Evolutionary conservation across 2,888 invertebrate genomes (phyloP).

Genomic region (Heliconius sara): DNA sequence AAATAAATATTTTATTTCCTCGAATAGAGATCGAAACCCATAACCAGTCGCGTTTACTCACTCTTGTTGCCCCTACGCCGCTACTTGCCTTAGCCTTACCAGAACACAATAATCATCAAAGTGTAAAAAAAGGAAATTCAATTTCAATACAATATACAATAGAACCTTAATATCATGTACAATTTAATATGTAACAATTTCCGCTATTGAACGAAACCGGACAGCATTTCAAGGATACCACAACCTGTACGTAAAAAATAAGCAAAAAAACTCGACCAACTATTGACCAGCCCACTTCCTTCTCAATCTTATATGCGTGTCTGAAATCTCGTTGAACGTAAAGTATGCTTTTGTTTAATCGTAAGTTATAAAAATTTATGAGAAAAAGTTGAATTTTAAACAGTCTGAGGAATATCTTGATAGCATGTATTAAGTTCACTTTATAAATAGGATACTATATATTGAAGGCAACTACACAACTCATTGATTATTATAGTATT

Average conservation of each 20-base stretch:
- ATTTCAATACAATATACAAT: slow-evolving; percentile 37
- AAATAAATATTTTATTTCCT: too few relatives aligned
- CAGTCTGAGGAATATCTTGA: background rate
- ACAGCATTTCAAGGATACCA: slow-evolving; percentile 44
- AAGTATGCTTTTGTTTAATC: background rate
- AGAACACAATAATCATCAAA: background rate
- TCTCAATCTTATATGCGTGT: slow-evolving; percentile 26
- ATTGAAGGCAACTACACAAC: background rate
- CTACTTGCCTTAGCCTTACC: background rate
- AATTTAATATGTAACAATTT: slow-evolving; percentile 47
- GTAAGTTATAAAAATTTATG: background rate
- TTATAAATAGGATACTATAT: background rate
- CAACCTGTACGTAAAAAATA: slow-evolving; percentile 36
- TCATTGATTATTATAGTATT: background rate
- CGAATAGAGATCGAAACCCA: too few relatives aligned
- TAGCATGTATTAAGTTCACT: background rate
- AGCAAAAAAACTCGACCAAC: slow-evolving; percentile 38
- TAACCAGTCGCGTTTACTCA: too few relatives aligned
- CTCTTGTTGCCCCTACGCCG: too few relatives aligned
- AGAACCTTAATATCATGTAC: slow-evolving; percentile 37
- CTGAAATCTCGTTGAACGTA: background rate
- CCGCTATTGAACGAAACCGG: slow-evolving; percentile 47
- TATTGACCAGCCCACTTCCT: slow-evolving; percentile 45
- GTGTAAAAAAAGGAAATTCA: background rate
- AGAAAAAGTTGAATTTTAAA: slow-evolving; percentile 5